Evolutionary conservation across 1,140 invertebrate species (phyloP), one percentile per base, ranked within the genome.

Genomic region (Neodiprion lecontei): DNA sequence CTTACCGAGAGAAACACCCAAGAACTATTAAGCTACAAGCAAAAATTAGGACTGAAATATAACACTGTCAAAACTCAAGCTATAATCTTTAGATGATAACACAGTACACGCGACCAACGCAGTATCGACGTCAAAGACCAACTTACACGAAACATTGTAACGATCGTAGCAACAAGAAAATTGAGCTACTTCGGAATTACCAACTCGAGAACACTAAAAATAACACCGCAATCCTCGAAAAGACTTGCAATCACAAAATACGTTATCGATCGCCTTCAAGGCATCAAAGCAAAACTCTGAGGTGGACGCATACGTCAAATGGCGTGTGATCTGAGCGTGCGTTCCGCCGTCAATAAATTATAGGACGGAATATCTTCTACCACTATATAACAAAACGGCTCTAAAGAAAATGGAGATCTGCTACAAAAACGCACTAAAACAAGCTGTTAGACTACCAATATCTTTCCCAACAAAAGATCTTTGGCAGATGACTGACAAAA

Each of bases 161-260:
- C 70, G 70, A 72, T 72, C 11, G 48, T 48, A 72, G 48, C 70
- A 53, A 17, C 47, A 14, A 72, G 70, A 72, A 72, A 72, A 72
- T 23, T 72, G 53, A 61, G 10, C 17, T 70, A 11, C 48, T n/a
- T 50, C 48, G 70, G 70, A 72, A 72, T 72, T 50, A 50, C 70
- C 10, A 50, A 12, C 14, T 72, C 48, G 10, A 50, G 70, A 23
- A 72, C 70, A 72, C n/a, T n/a, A 50, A 28, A 72, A 72, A 70
- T 70, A 71, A 49, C 48, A 50, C 70, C 70, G 14, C 70, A 49
- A 10, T 72, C 70, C 48, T 72, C 48, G 14, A 72, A 50, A 72
- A 72, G 70, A 53, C 70, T 72, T 11, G 70, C 70, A 72, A 72
- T 50, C 47, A 72, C 70, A 72, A 72, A 72, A 72, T 72, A 72